A percentile compares a stretch with the other conserved stretches of the same genome.
phyloP scores from a whole-genome alignment of 1,140 invertebrate species.

The Sycophila sp. region DNA sequence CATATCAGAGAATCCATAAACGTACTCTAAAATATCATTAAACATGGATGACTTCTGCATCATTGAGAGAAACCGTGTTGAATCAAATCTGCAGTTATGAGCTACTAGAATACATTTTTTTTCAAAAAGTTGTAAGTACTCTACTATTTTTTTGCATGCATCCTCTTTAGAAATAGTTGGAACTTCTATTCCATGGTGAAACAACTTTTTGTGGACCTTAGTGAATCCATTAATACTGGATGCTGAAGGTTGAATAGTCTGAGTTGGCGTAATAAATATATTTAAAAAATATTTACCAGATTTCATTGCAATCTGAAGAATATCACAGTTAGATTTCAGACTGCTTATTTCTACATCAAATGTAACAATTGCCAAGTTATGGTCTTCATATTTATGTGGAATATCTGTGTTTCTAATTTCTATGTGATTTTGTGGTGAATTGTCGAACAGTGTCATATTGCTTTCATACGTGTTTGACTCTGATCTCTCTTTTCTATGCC shows the following conservation, averaged over 20 bases:
- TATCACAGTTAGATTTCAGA: neutral
- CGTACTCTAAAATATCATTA: neutral
- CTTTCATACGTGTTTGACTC: neutral
- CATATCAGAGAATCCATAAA: neutral
- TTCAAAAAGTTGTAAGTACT: neutral
- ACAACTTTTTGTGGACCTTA: neutral
- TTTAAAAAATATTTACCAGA: neutral
- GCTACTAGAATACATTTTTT: conserved; percentile 6
- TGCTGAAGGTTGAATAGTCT: neutral
- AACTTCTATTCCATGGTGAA: neutral
- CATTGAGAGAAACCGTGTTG: neutral
- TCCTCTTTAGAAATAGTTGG: neutral
- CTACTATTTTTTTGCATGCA: neutral
- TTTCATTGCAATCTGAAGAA: neutral
- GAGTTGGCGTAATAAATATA: neutral
- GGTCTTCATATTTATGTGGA: neutral
- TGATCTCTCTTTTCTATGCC: neutral
- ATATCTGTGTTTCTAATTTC: neutral
- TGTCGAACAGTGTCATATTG: neutral
- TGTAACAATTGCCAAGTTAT: neutral
- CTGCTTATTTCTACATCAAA: neutral
- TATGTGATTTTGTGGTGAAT: neutral
- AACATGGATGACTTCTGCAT: neutral
- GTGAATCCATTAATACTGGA: neutral
- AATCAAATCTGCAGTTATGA: neutral